Percentiles rank a stretch among this genome's conserved stretches.
Evolutionary conservation across 2,888 invertebrate species (phyloP).

Genomic region (Caenorhabditis sinica): DNA sequence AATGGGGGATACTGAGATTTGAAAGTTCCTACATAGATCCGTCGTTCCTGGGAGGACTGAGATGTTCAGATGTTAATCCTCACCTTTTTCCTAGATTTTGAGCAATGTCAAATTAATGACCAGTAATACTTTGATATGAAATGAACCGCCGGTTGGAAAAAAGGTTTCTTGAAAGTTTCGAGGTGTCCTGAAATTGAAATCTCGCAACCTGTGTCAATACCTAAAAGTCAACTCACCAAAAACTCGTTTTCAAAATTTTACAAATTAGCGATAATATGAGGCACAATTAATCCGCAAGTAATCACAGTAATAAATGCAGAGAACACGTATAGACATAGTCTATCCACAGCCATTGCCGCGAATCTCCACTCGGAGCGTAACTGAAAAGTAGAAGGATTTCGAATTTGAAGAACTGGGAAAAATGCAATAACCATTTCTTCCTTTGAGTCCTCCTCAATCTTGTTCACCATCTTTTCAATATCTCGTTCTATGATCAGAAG

Average conservation of each 20-base stretch:
- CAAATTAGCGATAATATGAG: constrained; percentile 79
- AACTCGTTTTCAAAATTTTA: background rate
- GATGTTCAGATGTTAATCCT: background rate
- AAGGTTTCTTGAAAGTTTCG: background rate
- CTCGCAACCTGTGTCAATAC: background rate
- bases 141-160: background rate
- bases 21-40: background rate
- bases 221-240: constrained; percentile 4
- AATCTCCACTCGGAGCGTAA: constrained; percentile 74
- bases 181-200: background rate
- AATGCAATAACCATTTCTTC: constrained; percentile 64
- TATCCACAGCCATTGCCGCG: constrained; percentile 82
- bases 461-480: constrained; percentile 65
- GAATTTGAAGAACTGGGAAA: background rate
- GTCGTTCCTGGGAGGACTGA: background rate
- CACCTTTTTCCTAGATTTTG: background rate
- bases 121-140: too few species aligned
- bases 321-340: constrained; percentile 83
- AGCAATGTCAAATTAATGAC: background rate
- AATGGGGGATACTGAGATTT: background rate
- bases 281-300: constrained; percentile 81
- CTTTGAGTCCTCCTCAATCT: constrained; percentile 68
- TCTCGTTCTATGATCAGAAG: constrained; percentile 62
- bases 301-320: constrained; percentile 80
- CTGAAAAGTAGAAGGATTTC: constrained; percentile 31